A percentile compares a stretch with the other conserved stretches of the same genome.
phyloP scores from a whole-genome alignment of 1,140 invertebrate species.

The Physella acuta region DNA sequence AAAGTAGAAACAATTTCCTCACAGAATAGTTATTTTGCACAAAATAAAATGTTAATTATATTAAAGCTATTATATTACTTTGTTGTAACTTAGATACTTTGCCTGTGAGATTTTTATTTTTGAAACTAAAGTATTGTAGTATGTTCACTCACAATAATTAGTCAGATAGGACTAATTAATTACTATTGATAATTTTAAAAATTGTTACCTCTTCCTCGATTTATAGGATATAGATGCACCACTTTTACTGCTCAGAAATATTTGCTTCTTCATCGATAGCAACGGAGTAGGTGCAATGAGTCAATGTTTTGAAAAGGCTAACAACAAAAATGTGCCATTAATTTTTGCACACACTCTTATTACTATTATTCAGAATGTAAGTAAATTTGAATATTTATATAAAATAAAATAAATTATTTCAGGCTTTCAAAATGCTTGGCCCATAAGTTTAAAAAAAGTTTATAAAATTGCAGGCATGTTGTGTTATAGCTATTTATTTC shows the following conservation, averaged over 20 bases:
- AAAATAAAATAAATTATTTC: neutral
- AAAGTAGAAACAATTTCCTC: no score
- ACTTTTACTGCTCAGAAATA: conserved; percentile 82
- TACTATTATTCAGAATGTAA: conserved; percentile 67
- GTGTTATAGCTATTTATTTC: neutral
- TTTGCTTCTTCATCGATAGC: conserved; percentile 82
- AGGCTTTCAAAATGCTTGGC: no score
- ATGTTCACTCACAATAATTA: no score
- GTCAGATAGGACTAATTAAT: no score
- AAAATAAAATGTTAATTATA: no score
- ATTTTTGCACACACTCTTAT: conserved; percentile 88
- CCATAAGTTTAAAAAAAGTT: neutral
- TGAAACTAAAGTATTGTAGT: no score
- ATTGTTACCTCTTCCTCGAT: conserved; percentile 47
- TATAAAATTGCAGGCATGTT: neutral
- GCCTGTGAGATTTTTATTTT: no score
- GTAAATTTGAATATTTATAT: neutral
- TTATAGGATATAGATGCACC: conserved; percentile 92
- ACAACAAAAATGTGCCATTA: conserved; percentile 76
- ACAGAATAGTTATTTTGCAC: no score
- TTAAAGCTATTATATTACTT: no score
- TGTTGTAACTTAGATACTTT: no score
- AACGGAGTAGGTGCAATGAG: conserved; percentile 84
- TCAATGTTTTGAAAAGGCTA: conserved; percentile 76
- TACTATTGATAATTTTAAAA: no score